phyloP scores from a whole-genome alignment of 2,888 invertebrate species.

The Ochropleura leucogaster region DNA sequence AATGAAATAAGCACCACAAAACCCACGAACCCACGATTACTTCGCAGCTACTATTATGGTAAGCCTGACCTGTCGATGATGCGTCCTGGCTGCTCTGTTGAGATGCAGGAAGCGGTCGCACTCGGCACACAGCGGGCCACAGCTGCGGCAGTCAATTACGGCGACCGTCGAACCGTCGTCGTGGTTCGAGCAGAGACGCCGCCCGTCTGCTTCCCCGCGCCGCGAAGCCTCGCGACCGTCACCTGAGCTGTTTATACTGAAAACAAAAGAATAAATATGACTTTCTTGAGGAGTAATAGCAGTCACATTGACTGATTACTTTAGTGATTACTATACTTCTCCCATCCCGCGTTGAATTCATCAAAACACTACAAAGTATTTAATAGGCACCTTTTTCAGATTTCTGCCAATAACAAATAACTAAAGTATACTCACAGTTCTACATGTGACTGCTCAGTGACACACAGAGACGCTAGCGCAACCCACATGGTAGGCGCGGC shows the following conservation, averaged over 20 bases:
- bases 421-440: slow-evolving; percentile 87
- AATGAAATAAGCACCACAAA: background rate
- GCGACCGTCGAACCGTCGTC: slow-evolving; percentile 98
- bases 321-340: background rate
- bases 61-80: slow-evolving; percentile 93
- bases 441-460: slow-evolving; percentile 97
- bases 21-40: background rate
- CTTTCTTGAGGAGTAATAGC: background rate
- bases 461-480: slow-evolving; percentile 97
- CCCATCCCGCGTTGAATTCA: background rate
- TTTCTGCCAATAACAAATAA: background rate
- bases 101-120: slow-evolving; percentile 99
- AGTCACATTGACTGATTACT: background rate
- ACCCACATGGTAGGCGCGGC: slow-evolving; percentile 97
- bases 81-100: slow-evolving; percentile 95
- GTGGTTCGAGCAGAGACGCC: slow-evolving; percentile 98
- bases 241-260: slow-evolving; percentile 72
- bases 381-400: background rate
- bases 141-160: slow-evolving; percentile 97
- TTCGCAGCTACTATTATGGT: background rate
- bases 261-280: background rate
- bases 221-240: slow-evolving; percentile 74
- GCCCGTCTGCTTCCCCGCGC: slow-evolving; percentile 81
- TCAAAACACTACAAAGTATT: background rate
- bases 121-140: slow-evolving; percentile 98